phyloP scores from a whole-genome alignment of 2,113 vertebrate species.

The Phalacrocorax aristotelis region DNA sequence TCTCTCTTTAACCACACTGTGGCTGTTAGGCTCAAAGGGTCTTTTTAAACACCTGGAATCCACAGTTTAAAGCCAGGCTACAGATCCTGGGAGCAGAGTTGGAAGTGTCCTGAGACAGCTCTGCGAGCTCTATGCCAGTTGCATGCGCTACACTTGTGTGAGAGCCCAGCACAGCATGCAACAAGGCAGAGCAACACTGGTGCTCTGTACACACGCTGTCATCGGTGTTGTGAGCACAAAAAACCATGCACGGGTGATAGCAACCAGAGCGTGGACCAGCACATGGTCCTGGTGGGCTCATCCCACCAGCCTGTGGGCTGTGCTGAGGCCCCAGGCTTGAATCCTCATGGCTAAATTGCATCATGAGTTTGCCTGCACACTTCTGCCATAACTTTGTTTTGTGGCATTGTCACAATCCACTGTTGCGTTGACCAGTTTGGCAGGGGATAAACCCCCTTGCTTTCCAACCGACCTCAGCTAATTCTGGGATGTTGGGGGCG shows the following conservation, averaged over 20 bases:
- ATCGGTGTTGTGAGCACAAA: neutral
- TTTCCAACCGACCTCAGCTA: too few species aligned
- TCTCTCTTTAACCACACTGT: neutral
- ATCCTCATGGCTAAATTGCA: rapidly evolving
- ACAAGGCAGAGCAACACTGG: rapidly evolving
- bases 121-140: rapidly evolving
- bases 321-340: rapidly evolving
- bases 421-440: too few species aligned
- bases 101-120: neutral
- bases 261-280: neutral
- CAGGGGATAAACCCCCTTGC: too few species aligned
- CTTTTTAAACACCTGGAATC: neutral
- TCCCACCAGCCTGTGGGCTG: neutral
- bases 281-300: rapidly evolving
- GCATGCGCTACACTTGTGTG: rapidly evolving
- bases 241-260: rapidly evolving
- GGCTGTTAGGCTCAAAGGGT: neutral
- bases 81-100: neutral
- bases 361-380: rapidly evolving
- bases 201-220: rapidly evolving
- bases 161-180: rapidly evolving
- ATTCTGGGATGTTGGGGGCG: too few species aligned
- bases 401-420: neutral
- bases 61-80: neutral
- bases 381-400: rapidly evolving